Percentiles rank a stretch among this genome's conserved stretches.
These are phyloP conservation scores for Sesia apiformis DNA, from an alignment of 2,888 invertebrate species.

Conservation along the genomic window DNA sequence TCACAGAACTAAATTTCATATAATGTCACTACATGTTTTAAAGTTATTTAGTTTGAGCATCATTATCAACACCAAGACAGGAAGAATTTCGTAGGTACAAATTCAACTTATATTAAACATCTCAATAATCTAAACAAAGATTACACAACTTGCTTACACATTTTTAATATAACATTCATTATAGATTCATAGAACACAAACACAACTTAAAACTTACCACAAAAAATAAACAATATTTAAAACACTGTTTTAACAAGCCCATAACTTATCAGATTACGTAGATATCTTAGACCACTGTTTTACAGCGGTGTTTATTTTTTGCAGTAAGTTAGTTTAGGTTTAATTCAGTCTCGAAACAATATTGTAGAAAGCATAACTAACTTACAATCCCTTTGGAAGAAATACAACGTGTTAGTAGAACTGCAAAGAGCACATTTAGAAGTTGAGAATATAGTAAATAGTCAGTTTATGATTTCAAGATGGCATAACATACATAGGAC, in stretches of 20 bases:
- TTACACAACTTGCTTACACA: neutral
- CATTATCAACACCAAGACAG: slow-evolving; percentile 48
- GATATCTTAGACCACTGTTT: too few relatives aligned
- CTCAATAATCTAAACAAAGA: slow-evolving; percentile 9
- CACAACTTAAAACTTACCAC: slow-evolving; percentile 12
- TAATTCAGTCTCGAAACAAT: slow-evolving; percentile 20
- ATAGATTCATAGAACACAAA: neutral
- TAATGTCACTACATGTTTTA: slow-evolving; percentile 55
- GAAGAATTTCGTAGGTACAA: slow-evolving; percentile 17
- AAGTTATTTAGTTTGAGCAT: slow-evolving; percentile 67
- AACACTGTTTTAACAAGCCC: neutral
- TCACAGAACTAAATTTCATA: slow-evolving; percentile 68
- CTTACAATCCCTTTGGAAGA: slow-evolving; percentile 1
- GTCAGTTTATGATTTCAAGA: too few relatives aligned
- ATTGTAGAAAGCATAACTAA: slow-evolving; percentile 1
- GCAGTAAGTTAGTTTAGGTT: slow-evolving; percentile 7
- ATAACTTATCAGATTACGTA: neutral
- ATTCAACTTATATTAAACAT: slow-evolving; percentile 14
- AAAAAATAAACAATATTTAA: neutral
- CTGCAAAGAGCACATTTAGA: slow-evolving; percentile 29
- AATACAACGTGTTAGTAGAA: slow-evolving; percentile 17
- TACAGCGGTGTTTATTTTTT: too few relatives aligned
- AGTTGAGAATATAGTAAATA: slow-evolving; percentile 1
- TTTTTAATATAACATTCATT: neutral
- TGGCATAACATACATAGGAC: too few relatives aligned